phyloP scores from a whole-genome alignment of 2,888 invertebrate species.

The Dromius quadrimaculatus region DNA sequence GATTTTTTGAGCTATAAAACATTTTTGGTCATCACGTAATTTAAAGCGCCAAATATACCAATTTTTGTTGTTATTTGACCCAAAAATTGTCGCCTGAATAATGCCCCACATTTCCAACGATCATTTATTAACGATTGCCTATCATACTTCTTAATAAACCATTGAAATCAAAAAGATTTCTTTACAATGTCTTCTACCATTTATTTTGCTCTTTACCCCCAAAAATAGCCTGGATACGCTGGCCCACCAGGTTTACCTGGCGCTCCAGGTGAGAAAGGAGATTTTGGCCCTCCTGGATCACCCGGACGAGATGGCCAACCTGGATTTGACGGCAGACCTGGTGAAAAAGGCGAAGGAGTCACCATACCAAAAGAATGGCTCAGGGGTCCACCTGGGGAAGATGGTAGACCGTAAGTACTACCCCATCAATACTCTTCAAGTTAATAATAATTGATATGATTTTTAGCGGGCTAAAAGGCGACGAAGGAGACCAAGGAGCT shows the following conservation, averaged over 20 bases:
- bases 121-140: no score
- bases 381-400: slow-evolving; percentile 68
- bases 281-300: slow-evolving; percentile 61
- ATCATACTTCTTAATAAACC: no score
- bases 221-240: slow-evolving; percentile 65
- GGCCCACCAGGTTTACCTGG: slow-evolving; percentile 69
- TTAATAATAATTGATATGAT: no score
- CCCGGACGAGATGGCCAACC: slow-evolving; percentile 64
- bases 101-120: no score
- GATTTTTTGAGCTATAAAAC: no score
- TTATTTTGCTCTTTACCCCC: no score
- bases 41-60: no score
- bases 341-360: slow-evolving; percentile 72
- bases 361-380: slow-evolving; percentile 67
- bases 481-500: slow-evolving; percentile 65
- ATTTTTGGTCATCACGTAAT: no score
- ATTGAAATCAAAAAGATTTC: no score
- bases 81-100: no score
- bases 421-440: neutral
- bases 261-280: slow-evolving; percentile 70
- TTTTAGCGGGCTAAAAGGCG: slow-evolving; percentile 62
- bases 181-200: no score
- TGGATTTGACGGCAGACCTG: slow-evolving; percentile 66
- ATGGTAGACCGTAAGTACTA: slow-evolving; percentile 63
- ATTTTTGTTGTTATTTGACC: no score